Conservation (phyloP, 1,140 invertebrate species). For the Cotesia vestalis region DNA sequence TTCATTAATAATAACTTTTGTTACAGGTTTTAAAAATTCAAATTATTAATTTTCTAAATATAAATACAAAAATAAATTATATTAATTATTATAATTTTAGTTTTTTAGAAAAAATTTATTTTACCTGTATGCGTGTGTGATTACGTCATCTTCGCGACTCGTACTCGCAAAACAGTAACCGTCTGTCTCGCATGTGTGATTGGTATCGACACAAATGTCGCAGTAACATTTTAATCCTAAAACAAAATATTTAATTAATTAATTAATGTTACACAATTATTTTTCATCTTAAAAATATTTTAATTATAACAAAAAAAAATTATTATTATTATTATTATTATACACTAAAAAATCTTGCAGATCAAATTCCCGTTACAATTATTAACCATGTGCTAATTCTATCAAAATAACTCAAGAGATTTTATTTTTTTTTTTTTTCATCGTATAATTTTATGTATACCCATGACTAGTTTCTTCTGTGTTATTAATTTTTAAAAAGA, state of each 20-base stretch:
- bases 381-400: not conserved
- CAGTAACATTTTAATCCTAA: constrained; percentile 78
- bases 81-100: not conserved
- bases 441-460: constrained; percentile 46
- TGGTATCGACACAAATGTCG: constrained; percentile 79
- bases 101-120: constrained; percentile 24
- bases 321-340: no score
- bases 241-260: constrained; percentile 38
- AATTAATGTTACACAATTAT: not conserved
- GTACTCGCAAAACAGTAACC: constrained; percentile 87
- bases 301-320: not conserved
- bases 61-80: no score
- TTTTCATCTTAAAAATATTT: not conserved
- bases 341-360: not conserved
- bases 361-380: constrained; percentile 16
- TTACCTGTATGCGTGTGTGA: constrained; percentile 80
- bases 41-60: no score
- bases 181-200: constrained; percentile 87
- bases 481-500: no score
- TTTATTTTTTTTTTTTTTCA: constrained; percentile 47
- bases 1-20: not conserved
- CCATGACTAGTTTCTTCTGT: constrained; percentile 41
- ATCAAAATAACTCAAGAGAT: constrained; percentile 40
- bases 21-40: no score
- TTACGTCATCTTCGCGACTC: constrained; percentile 69